A percentile compares a stretch with the other conserved stretches of the same genome.
These are phyloP conservation scores for Nibea coibor DNA, from an alignment of 2,113 vertebrate genomes.

Conservation along the genomic window DNA sequence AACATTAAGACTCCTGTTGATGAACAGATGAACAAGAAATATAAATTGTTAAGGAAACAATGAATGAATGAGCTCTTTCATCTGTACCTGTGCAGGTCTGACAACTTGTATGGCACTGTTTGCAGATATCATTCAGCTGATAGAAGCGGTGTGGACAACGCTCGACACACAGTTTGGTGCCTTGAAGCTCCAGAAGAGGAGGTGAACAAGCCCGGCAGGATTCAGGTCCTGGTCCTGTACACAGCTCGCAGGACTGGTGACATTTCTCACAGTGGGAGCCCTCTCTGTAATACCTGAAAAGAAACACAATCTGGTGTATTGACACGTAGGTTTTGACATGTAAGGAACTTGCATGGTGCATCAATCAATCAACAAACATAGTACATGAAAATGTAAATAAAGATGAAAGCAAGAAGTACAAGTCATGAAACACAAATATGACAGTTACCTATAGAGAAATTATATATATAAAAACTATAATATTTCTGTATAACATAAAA, in stretches of 20 bases:
- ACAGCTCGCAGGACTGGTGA: constrained; percentile 73
- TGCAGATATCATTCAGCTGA: constrained; percentile 42
- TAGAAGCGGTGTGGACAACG: constrained; percentile 76
- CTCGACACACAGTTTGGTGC: constrained; percentile 80
- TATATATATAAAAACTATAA: neutral
- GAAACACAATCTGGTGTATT: no score
- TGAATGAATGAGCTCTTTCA: no score
- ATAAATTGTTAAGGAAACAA: accelerated
- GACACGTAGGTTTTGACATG: no score
- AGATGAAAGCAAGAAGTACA: no score
- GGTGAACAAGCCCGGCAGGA: constrained; percentile 75
- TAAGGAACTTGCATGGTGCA: no score
- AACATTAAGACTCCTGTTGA: no score
- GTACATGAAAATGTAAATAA: neutral
- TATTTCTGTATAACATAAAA: neutral
- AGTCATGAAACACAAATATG: no score
- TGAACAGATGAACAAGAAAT: neutral
- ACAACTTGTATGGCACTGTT: constrained; percentile 82
- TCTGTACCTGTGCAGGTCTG: constrained; percentile 83
- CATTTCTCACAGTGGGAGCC: constrained; percentile 80
- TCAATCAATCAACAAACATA: neutral
- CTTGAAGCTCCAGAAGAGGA: constrained; percentile 74
- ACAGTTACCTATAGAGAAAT: no score
- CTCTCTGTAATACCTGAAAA: constrained; percentile 74
- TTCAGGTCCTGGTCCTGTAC: constrained; percentile 69